A percentile compares a stretch with the other conserved stretches of the same genome.
These are phyloP conservation scores for Pelodiscus sinensis DNA, from an alignment of 2,113 vertebrate species.

Conservation along the genomic window DNA sequence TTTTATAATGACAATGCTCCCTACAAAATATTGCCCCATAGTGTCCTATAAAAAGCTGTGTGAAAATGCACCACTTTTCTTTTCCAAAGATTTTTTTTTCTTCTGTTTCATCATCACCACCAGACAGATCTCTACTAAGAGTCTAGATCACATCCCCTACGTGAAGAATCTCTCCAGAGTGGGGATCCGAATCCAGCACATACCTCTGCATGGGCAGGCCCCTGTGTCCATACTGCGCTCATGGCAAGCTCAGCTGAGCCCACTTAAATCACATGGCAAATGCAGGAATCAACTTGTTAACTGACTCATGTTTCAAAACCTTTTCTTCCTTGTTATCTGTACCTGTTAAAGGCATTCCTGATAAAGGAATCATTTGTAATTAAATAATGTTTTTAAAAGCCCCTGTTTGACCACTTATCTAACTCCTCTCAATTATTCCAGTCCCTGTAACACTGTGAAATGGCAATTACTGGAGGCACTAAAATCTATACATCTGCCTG, in stretches of 20 bases:
- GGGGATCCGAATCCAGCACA: background rate
- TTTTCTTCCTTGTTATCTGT: background rate
- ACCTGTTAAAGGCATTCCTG: background rate
- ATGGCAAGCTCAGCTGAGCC: background rate
- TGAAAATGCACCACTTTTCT: conserved; percentile 47
- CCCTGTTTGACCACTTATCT: background rate
- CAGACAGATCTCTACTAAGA: conserved; percentile 1
- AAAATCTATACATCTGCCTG: background rate
- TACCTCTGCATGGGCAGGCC: background rate
- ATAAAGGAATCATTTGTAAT: background rate
- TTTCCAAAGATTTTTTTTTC: conserved; percentile 2
- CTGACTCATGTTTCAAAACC: background rate
- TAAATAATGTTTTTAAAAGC: background rate
- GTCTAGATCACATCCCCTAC: conserved; percentile 40
- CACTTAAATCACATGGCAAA: background rate
- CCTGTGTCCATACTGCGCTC: background rate
- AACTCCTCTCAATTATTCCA: background rate
- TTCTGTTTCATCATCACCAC: background rate
- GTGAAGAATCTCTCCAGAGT: background rate
- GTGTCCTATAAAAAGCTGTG: conserved; percentile 28
- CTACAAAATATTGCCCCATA: conserved; percentile 32
- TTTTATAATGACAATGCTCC: conserved; percentile 54
- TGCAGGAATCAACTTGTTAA: background rate
- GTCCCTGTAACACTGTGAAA: background rate
- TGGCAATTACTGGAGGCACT: fast-evolving